phyloP scores from a whole-genome alignment of 2,888 invertebrate species.

The Drosophila crucigera region DNA sequence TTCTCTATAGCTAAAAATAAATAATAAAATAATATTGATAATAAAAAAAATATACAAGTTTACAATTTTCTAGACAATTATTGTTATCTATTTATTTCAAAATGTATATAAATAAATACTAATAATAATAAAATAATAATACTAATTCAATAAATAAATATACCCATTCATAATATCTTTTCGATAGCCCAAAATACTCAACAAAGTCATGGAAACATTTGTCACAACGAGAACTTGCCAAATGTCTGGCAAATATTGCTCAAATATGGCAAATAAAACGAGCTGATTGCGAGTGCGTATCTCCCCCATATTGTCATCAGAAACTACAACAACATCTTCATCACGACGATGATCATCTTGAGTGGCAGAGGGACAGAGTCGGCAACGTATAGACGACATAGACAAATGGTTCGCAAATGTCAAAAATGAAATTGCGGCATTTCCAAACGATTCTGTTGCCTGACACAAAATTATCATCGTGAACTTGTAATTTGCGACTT shows the following conservation, averaged over 20 bases:
- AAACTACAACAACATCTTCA: slow-evolving; percentile 27
- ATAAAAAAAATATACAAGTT: too few relatives aligned
- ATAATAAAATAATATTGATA: too few relatives aligned
- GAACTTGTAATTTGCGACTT: slow-evolving; percentile 73
- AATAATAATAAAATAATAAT: not conserved
- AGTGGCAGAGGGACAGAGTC: slow-evolving; percentile 15
- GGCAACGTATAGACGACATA: slow-evolving; percentile 33
- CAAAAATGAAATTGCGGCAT: slow-evolving; percentile 69
- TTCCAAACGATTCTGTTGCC: slow-evolving; percentile 61
- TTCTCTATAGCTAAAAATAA: not conserved
- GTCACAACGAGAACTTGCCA: slow-evolving; percentile 12
- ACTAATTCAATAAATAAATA: not conserved
- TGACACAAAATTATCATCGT: slow-evolving; percentile 63
- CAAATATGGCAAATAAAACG: slow-evolving; percentile 47
- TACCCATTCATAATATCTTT: not conserved
- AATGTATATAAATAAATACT: not conserved
- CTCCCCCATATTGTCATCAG: slow-evolving; percentile 17
- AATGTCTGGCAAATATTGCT: slow-evolving; percentile 22
- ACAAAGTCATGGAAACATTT: slow-evolving; percentile 36
- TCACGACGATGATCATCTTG: slow-evolving; percentile 33
- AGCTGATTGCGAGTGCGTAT: slow-evolving; percentile 60
- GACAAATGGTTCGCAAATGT: slow-evolving; percentile 68
- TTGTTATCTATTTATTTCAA: too few relatives aligned
- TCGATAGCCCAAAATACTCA: not conserved
- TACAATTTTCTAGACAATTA: too few relatives aligned